A percentile compares a stretch with the other conserved stretches of the same genome.
Conservation (phyloP, 2,888 invertebrate species). For the Lasioglossum lativentre region DNA sequence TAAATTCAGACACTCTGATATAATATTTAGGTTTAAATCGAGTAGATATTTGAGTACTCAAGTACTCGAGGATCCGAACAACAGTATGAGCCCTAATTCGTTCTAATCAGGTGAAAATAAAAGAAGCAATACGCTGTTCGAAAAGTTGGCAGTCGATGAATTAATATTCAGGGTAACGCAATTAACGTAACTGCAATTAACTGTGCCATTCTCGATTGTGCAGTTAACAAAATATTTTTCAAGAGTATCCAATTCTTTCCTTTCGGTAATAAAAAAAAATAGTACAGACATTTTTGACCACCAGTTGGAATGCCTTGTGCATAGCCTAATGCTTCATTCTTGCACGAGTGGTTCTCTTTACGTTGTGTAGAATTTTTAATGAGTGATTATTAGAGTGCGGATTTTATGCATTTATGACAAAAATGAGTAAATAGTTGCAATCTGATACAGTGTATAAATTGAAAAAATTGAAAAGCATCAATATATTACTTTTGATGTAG, state of each 20-base stretch:
- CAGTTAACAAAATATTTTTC: background rate
- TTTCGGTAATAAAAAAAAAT: background rate
- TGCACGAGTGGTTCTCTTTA: conserved; percentile 24
- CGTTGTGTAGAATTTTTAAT: conserved; percentile 10
- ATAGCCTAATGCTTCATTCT: conserved; percentile 17
- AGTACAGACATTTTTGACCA: background rate
- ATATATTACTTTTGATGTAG: background rate
- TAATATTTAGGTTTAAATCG: background rate
- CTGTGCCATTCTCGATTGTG: background rate
- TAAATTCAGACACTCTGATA: background rate
- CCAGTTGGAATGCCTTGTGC: background rate
- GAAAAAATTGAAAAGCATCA: background rate
- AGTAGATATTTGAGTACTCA: background rate
- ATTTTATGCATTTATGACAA: background rate
- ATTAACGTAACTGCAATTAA: background rate
- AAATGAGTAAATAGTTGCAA: background rate
- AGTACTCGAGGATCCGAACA: background rate
- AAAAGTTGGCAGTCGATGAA: conserved; percentile 12
- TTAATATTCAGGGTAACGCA: background rate
- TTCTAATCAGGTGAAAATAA: conserved; percentile 9
- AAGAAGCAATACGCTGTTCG: conserved; percentile 22
- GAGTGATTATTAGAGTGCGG: background rate
- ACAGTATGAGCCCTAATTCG: conserved; percentile 14
- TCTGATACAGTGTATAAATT: background rate
- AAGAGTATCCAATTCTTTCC: background rate